Evolutionary conservation across 2,888 invertebrate species (phyloP).

Genomic region (Helicoverpa assulta): DNA sequence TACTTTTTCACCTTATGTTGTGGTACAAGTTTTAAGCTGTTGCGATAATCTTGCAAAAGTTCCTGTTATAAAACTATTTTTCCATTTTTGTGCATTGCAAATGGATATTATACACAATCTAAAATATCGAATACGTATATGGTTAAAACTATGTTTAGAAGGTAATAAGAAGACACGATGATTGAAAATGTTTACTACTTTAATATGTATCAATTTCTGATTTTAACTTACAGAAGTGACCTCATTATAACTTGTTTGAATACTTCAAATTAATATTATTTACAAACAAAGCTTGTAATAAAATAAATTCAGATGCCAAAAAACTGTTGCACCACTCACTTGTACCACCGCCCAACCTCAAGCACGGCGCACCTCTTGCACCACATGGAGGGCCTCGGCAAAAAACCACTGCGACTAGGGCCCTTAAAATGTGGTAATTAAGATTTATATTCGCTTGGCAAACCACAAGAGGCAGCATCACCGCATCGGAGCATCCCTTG

Average conservation of each 20-base stretch:
- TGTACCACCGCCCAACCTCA: constrained; percentile 69
- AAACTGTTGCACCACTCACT: constrained; percentile 28
- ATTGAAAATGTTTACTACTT: too few species aligned
- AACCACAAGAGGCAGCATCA: constrained; percentile 79
- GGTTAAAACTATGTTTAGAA: too few species aligned
- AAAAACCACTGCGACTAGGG: constrained; percentile 80
- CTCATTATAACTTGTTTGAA: too few species aligned
- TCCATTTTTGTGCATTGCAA: not conserved
- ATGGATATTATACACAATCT: too few species aligned
- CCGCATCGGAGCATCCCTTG: constrained; percentile 73
- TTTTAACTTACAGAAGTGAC: too few species aligned
- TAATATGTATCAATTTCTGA: too few species aligned
- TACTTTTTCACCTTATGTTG: constrained; percentile 72
- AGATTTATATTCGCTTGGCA: constrained; percentile 85
- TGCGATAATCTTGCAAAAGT: constrained; percentile 4
- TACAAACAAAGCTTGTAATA: not conserved
- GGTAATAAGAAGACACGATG: too few species aligned
- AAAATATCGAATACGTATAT: too few species aligned
- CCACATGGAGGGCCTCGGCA: constrained; percentile 71
- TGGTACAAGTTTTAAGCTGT: constrained; percentile 55
- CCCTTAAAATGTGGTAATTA: constrained; percentile 85
- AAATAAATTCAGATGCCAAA: not conserved
- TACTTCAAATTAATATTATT: too few species aligned
- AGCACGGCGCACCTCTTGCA: constrained; percentile 77
- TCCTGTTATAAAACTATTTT: not conserved